These are phyloP conservation scores for Drosophila sulfurigaster DNA, from an alignment of 1,140 invertebrate species.

Conservation along the genomic window DNA sequence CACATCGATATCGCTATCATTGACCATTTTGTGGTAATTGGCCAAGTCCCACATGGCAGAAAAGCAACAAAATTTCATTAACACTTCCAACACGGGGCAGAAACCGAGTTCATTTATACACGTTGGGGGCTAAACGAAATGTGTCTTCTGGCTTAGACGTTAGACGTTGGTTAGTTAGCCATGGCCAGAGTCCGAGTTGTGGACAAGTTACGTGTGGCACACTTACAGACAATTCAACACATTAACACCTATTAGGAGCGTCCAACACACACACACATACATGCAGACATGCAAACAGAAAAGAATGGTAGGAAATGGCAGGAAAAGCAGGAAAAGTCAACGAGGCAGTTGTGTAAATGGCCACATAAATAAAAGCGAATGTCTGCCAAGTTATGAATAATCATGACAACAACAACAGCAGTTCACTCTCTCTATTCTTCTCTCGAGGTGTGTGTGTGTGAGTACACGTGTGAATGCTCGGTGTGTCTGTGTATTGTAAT, in stretches of 20 bases:
- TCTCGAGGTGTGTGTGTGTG: not conserved
- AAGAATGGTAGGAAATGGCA: constrained; percentile 7
- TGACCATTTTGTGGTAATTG: constrained; percentile 24
- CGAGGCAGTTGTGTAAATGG: constrained; percentile 66
- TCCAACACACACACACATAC: not conserved
- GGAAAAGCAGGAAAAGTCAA: constrained; percentile 36
- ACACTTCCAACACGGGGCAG: constrained; percentile 13
- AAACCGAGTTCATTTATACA: constrained; percentile 29
- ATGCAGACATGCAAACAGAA: not conserved
- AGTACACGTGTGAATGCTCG: not conserved
- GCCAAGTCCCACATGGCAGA: not conserved
- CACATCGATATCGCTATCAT: constrained; percentile 30
- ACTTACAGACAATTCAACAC: constrained; percentile 66
- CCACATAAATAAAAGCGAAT: constrained; percentile 73
- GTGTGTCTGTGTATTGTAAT: constrained; percentile 58
- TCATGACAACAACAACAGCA: constrained; percentile 63
- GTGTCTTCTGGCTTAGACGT: constrained; percentile 8
- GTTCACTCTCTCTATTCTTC: not conserved
- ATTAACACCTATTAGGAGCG: constrained; percentile 74
- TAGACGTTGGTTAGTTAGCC: constrained; percentile 3
- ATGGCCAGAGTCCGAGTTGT: constrained; percentile 9
- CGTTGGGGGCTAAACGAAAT: not conserved
- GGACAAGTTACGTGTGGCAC: constrained; percentile 13
- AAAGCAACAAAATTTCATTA: constrained; percentile 32
- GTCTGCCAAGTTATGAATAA: constrained; percentile 82